Evolutionary conservation across 1,140 invertebrate species (phyloP), one percentile per base, ranked within the genome.

Genomic region (Antheraea pernyi): DNA sequence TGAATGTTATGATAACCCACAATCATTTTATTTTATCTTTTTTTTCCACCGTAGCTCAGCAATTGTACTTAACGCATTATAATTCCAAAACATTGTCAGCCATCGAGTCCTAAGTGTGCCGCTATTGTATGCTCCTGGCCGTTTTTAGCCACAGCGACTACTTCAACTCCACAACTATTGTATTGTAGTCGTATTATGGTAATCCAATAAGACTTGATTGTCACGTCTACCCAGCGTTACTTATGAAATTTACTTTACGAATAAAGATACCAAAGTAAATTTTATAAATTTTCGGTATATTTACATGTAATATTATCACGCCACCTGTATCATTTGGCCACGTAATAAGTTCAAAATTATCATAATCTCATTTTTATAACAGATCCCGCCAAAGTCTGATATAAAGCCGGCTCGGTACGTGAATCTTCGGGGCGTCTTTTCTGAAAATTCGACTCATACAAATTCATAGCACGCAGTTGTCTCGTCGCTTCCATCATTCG

Each of bases 361-460:
- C 46, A 53, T 53, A 53, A 53, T n/a, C 46, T 53, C 46, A 53
- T 53, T 53, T 13, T 53, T 16, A 53, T 13, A 53, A 53, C 11
- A 53, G 11, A 53, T 53, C 60, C 60, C 30, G 60, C 22, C 60
- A 30, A 61, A 61, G 19, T 16, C 19, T 30, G 60, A 61, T n/a
- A 61, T 61, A 61, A 61, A 13, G 19, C 19, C 11, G 60, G 60
- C n/a, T 9, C 8, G 13, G 10, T 61, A 30, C 60, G 60, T 61
- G 30, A 22, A 61, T 36, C 60, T 61, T 61, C 60, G 30, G 9
- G 11, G 22, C n/a, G 19, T 61, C 30, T 36, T n/a, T 13, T 61
- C 19, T 22, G 19, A 61, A 61, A 61, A 16, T 61, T 61, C 16
- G 11, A 9, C 19, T 61, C 11, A 61, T 61, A 30, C 60, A 30